These are phyloP conservation scores for Arion vulgaris DNA, from an alignment of 1,140 invertebrate species.

Conservation along the genomic window DNA sequence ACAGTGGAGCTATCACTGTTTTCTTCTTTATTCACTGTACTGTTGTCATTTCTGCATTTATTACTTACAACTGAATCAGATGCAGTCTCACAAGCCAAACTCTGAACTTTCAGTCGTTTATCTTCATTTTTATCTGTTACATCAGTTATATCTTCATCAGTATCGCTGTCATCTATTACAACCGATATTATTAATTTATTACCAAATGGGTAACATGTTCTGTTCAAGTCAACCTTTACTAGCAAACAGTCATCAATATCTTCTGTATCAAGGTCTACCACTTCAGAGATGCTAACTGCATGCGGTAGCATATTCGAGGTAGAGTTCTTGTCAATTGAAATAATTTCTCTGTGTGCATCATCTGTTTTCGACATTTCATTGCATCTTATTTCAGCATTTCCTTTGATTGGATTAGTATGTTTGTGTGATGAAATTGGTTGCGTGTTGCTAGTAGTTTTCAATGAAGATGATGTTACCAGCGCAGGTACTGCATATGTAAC, in stretches of 20 bases:
- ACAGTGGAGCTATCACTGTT: background rate
- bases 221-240: conserved; percentile 21
- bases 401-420: background rate
- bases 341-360: background rate
- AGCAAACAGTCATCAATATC: conserved; percentile 21
- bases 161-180: conserved; percentile 20
- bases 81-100: no score
- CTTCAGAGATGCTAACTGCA: background rate
- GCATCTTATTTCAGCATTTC: background rate
- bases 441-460: background rate
- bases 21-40: background rate
- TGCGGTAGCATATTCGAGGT: background rate
- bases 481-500: background rate
- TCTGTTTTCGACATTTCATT: background rate
- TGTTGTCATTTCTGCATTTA: background rate
- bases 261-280: conserved; percentile 23
- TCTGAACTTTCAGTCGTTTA: no score
- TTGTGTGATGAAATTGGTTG: background rate
- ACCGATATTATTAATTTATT: background rate
- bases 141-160: conserved; percentile 1
- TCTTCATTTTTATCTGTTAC: background rate
- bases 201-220: background rate
- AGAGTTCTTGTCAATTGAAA: no score
- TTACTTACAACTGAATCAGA: no score
- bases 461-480: background rate